Conservation (phyloP, 2,888 invertebrate species). For the Drosophila histrio region DNA sequence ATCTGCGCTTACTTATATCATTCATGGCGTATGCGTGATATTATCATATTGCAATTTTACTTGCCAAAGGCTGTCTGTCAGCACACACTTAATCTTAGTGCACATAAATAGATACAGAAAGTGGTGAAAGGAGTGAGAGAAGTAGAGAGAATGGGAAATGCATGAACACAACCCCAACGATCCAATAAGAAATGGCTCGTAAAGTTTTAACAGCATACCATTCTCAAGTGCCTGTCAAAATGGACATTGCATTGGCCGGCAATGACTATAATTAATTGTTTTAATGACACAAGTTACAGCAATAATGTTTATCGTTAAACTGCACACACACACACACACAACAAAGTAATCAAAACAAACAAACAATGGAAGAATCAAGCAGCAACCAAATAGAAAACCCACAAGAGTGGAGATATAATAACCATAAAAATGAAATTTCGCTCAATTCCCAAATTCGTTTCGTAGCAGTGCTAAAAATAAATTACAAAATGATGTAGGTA, state of each 20-base stretch:
- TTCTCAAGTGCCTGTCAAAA: constrained; percentile 49
- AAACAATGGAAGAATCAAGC: constrained; percentile 51
- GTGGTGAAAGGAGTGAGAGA: not conserved
- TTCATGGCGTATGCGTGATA: constrained; percentile 22
- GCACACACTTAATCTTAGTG: constrained; percentile 10
- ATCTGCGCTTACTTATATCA: not conserved
- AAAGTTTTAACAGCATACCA: constrained; percentile 57
- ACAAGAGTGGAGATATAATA: constrained; percentile 34
- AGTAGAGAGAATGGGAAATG: not conserved
- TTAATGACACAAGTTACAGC: constrained; percentile 57
- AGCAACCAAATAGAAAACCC: constrained; percentile 8
- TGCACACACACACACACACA: constrained; percentile 4
- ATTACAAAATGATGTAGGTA: constrained; percentile 17
- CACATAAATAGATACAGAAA: not conserved
- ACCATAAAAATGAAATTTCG: constrained; percentile 46
- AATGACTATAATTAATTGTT: constrained; percentile 57
- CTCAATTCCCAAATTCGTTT: constrained; percentile 25
- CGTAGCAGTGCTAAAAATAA: constrained; percentile 50
- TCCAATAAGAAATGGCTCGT: constrained; percentile 27
- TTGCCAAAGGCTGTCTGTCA: constrained; percentile 21
- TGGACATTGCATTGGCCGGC: constrained; percentile 23
- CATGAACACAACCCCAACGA: constrained; percentile 1
- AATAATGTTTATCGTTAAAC: constrained; percentile 50
- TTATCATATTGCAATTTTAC: constrained; percentile 10
- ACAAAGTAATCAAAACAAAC: constrained; percentile 32